Conservation (phyloP, 1,140 invertebrate genomes). For the Lepidurus arcticus region DNA sequence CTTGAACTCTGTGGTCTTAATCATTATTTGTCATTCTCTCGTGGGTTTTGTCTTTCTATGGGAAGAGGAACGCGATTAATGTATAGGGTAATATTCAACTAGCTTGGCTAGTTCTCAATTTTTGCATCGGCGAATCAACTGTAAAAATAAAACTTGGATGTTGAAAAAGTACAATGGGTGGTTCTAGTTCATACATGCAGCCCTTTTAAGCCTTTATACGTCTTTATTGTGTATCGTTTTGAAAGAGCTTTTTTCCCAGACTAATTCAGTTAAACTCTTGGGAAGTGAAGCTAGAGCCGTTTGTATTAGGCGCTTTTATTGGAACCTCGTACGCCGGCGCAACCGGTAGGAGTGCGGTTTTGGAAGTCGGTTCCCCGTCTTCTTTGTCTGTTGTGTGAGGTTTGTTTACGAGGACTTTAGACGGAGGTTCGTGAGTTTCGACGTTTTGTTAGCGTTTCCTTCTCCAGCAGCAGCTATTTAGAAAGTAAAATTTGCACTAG, state of each 20-base stretch:
- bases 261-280: neutral
- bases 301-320: neutral
- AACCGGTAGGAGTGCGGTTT: neutral
- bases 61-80: neutral
- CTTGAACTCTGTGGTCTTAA: constrained; percentile 4
- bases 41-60: neutral
- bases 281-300: neutral
- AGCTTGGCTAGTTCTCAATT: neutral
- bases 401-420: constrained; percentile 15
- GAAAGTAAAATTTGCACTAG: neutral
- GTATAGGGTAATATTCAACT: neutral
- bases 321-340: neutral
- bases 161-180: neutral
- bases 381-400: constrained; percentile 5
- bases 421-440: neutral
- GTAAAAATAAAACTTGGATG: neutral
- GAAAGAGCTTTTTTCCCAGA: too few species aligned
- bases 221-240: neutral
- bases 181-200: neutral
- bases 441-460: neutral
- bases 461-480: neutral
- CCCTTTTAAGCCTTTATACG: neutral
- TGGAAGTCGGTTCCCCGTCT: neutral
- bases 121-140: neutral
- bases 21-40: neutral